Base-by-base conservation (phyloP, 1,140 invertebrate genomes). In the Lordiphosa clarofinis region DNA sequence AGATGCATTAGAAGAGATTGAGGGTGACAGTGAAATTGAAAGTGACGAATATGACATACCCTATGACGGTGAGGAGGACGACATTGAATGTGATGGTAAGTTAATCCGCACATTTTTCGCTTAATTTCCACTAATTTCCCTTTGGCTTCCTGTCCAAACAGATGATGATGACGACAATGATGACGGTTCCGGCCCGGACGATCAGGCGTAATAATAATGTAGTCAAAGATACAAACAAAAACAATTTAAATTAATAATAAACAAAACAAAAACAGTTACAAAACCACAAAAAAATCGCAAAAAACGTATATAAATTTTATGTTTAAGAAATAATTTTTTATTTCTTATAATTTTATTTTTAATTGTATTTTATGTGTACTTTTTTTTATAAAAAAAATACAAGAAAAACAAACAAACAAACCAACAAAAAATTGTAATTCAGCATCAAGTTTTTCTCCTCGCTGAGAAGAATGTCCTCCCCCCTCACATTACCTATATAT, bases 151-250 rank as follows among this genome's bases (percentile, higher is more conserved):
- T 3, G 21, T 4, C 21, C 21, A 24, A 43, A 13, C 39, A 88
- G 87, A 88, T 67, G 87, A 88, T 35, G 87, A 88, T 39, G 87
- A 88, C 67, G 87, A 88, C 54, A 88, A 88, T 68, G 87, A 88
- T 59, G 87, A 88, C 66, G 87, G 87, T 55, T 88, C 87, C 57
- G 87, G 87, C 52, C 88, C 87, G 57, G 87, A 88, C 59, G 87
- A 88, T 74, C 82, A 88, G 66, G 87, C 87, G 87, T 88, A 88
- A 88, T 88, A 87, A 88, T 87, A 78, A 84, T 87, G 87, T 88
- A 88, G 87, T 88, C 87, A 88, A 88, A 82, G 63, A 86, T 68
- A 67, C 74, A 84, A 66, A 60, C 71, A 53, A 70, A 75, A 82
- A 76, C 72, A 81, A 86, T 65, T 76, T 82, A 86, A 86, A 86